phyloP scores from a whole-genome alignment of 2,888 invertebrate genomes.

The Beris morrisii region DNA sequence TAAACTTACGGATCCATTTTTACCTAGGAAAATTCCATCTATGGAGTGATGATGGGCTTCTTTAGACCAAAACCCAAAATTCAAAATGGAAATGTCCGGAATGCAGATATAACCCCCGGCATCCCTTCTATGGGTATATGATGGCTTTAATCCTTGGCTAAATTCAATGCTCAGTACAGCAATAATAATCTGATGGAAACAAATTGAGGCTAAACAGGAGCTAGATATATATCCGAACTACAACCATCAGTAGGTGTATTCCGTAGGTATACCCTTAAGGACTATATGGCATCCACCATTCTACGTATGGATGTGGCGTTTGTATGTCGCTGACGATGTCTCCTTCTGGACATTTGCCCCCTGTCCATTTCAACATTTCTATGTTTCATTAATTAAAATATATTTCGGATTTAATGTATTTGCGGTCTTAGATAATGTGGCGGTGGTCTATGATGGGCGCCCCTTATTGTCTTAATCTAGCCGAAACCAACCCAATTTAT shows the following conservation, averaged over 20 bases:
- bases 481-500: conserved; percentile 3
- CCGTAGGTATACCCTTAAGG: neutral
- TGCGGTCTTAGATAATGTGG: conserved; percentile 35
- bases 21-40: too few species aligned
- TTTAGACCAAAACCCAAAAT: too few species aligned
- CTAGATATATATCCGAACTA: neutral
- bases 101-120: neutral
- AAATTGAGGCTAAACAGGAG: conserved; percentile 34
- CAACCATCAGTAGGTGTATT: neutral
- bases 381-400: conserved; percentile 39
- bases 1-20: too few species aligned
- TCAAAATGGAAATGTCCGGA: too few species aligned
- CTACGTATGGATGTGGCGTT: conserved; percentile 1
- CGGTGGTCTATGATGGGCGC: conserved; percentile 25
- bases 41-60: too few species aligned
- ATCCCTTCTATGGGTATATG: conserved; percentile 20
- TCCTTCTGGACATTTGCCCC: conserved; percentile 24
- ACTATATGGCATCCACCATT: neutral
- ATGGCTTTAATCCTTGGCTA: conserved; percentile 33
- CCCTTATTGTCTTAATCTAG: conserved; percentile 26
- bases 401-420: conserved; percentile 38
- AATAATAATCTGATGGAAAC: conserved; percentile 39
- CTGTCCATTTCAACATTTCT: conserved; percentile 32
- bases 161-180: conserved; percentile 35
- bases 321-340: conserved; percentile 13